Evolutionary conservation across 2,797 vertebrate genomes (phyloP), one percentile per base, ranked within the genome.

Genomic region (Holocentrus rufus): DNA sequence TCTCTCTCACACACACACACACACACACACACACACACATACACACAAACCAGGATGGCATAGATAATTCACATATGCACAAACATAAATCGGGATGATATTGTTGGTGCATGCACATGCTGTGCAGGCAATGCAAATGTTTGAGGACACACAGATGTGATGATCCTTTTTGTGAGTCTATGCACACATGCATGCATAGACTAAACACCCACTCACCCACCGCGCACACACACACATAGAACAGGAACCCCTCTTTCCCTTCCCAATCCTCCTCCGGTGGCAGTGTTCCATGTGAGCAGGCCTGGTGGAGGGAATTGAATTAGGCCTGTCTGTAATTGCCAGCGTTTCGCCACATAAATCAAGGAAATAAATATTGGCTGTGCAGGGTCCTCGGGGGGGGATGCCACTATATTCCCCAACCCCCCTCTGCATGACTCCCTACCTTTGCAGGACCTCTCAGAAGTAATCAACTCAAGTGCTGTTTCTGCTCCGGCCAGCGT

Each of bases 361-460:
- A 93, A 85, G 90, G 90, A 92, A 93, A 92, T 93, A 89, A 92
- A 92, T 90, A 89, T 90, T 88, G 90, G 84, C 89, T 88, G 58
- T 67, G 79, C 47, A 1, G 36, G 57, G 72, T 83, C 82, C 91
- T 89, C 85, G 60, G 67, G 90, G 87, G 86, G 79, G 30, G n/a
- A 81, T 23, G 47, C 82, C 82, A 72, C 87, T 85, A 83, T 77
- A 85, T 81, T 79, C 54, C 42, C 3, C 13, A 59, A 44, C 22
- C 30, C 6, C 68, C 57, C 74, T 39, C 72, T 81, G 77, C 78
- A 68, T 72, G 79, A 42, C 83, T 84, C 77, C 77, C 83, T 85
- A 54, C 82, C 79, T 86, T 80, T 77, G 72, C 87, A 83, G 85
- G 85, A 86, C 90, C 82, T 88, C 85, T 91, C 88, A 83, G 77